Conservation (phyloP, 2,113 vertebrate species). For the Megaceryle maxima region DNA sequence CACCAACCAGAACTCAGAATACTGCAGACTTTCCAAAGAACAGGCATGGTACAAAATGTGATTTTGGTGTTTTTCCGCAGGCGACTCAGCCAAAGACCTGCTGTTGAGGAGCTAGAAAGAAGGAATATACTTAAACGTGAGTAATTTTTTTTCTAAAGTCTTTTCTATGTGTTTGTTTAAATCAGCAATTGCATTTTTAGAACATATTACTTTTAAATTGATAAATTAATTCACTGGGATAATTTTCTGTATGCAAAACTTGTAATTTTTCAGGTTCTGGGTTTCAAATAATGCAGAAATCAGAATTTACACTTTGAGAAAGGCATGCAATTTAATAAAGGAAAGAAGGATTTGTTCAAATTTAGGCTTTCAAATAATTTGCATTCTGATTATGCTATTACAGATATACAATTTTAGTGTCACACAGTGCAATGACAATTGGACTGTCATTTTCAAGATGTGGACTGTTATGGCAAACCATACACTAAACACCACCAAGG, state of each 20-base stretch:
- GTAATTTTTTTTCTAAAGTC: constrained; percentile 50
- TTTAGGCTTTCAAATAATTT: background rate
- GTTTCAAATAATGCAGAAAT: background rate
- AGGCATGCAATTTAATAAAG: background rate
- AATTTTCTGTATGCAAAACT: background rate
- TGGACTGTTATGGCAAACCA: background rate
- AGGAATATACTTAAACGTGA: constrained; percentile 98
- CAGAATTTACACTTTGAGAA: background rate
- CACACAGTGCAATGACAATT: background rate
- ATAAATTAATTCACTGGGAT: background rate
- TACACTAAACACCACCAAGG: background rate
- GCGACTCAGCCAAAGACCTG: constrained; percentile 96
- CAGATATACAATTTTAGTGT: background rate
- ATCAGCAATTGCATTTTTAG: background rate
- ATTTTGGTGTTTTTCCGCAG: constrained; percentile 98
- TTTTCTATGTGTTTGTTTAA: background rate
- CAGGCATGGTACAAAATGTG: constrained; percentile 93
- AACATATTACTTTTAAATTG: background rate
- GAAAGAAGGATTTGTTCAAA: background rate
- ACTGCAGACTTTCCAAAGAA: constrained; percentile 32
- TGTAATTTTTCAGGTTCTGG: background rate
- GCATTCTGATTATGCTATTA: background rate
- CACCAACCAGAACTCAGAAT: background rate
- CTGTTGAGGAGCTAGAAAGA: constrained; percentile 96
- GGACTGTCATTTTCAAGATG: background rate